These are phyloP conservation scores for Euspilapteryx auroguttella DNA, from an alignment of 2,888 invertebrate species.

Conservation along the genomic window DNA sequence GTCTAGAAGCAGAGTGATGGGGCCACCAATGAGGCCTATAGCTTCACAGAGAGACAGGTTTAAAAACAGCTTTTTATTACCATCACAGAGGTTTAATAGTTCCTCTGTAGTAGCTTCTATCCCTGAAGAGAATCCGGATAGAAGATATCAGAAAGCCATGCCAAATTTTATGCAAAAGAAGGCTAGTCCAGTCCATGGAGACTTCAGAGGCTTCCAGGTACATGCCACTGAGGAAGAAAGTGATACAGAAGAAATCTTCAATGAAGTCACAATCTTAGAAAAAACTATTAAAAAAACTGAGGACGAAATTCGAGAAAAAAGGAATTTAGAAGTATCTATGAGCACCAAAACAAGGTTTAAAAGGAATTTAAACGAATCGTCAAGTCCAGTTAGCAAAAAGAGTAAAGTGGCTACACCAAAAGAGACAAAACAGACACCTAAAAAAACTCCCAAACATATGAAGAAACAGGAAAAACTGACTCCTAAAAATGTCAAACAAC, in stretches of 20 bases:
- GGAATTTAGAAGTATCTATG: too few species aligned
- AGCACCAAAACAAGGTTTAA: too few species aligned
- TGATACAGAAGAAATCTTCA: too few species aligned
- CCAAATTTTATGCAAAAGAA: too few species aligned
- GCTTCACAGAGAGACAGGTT: conserved; percentile 24
- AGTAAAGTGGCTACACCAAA: background rate
- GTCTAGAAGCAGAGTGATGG: too few species aligned
- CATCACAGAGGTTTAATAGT: conserved; percentile 31
- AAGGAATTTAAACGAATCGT: too few species aligned
- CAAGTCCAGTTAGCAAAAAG: too few species aligned
- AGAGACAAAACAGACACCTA: background rate
- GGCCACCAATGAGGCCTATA: conserved; percentile 1
- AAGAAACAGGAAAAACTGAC: background rate
- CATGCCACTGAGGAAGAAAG: too few species aligned
- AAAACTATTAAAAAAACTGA: conserved; percentile 4
- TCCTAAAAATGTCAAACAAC: background rate
- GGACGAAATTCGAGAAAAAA: too few species aligned
- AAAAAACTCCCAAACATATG: background rate
- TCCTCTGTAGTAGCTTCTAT: conserved; percentile 16
- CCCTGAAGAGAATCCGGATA: conserved; percentile 13
- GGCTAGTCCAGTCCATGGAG: too few species aligned
- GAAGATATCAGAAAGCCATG: too few species aligned
- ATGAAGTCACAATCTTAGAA: conserved; percentile 6
- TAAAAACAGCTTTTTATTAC: conserved; percentile 21
- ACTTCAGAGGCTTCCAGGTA: too few species aligned